These are phyloP conservation scores for Octopus sinensis DNA, from an alignment of 1,140 invertebrate genomes.

Conservation along the genomic window DNA sequence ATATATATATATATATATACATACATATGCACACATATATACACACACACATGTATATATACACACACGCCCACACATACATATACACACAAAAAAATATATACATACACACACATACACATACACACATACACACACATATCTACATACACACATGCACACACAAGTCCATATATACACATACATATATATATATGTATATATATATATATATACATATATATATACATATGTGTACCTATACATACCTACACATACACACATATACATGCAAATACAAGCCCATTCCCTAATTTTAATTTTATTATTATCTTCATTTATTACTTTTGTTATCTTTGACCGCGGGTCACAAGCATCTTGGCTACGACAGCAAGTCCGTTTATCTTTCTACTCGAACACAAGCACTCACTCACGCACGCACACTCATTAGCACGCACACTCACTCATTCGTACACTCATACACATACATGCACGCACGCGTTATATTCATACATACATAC, in stretches of 20 bases:
- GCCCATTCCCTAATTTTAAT: no score
- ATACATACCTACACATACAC: not conserved
- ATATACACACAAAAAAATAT: conserved; percentile 17
- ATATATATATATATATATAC: conserved; percentile 17
- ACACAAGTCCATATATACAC: not conserved
- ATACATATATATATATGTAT: conserved; percentile 17
- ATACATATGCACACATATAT: conserved; percentile 11
- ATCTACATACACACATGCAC: not conserved
- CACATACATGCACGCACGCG: no score
- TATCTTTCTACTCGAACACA: no score
- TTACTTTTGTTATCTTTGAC: no score
- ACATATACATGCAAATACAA: not conserved
- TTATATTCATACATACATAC: no score
- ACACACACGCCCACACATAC: conserved; percentile 14
- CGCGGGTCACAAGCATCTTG: no score
- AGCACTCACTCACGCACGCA: no score
- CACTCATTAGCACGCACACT: no score
- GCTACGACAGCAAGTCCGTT: no score
- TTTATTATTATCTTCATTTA: no score
- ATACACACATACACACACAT: not conserved
- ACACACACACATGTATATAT: conserved; percentile 15
- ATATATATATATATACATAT: conserved; percentile 22
- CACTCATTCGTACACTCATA: no score
- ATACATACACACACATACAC: not conserved
- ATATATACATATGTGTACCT: conserved; percentile 2